A percentile compares a stretch with the other conserved stretches of the same genome.
Conservation (phyloP, 2,797 vertebrate genomes). For the Dendrocincla tyrannina region DNA sequence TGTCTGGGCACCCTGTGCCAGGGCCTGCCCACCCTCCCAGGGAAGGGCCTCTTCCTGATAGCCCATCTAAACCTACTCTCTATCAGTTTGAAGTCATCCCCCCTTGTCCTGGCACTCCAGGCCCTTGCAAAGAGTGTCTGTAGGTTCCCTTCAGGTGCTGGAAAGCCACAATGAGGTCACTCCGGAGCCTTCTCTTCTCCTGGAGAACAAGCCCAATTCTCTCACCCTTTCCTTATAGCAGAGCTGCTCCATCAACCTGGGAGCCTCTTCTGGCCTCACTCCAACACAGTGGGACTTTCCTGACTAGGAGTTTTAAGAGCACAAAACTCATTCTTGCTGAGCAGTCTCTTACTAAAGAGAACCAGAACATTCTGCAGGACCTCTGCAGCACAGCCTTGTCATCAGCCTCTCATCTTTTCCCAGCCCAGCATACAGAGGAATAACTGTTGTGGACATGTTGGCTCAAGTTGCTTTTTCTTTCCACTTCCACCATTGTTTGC, state of each 20-base stretch:
- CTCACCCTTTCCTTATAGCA: accelerated
- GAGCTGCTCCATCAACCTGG: background rate
- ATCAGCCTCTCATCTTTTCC: background rate
- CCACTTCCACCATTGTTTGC: background rate
- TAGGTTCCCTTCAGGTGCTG: background rate
- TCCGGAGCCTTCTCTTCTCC: background rate
- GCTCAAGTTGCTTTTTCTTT: background rate
- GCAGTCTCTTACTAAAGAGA: background rate
- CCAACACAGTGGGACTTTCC: background rate
- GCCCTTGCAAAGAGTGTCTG: accelerated
- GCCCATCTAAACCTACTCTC: too few relatives aligned
- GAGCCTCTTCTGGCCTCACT: too few relatives aligned
- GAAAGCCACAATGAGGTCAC: background rate
- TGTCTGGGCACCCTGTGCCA: background rate
- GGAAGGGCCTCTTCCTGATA: accelerated
- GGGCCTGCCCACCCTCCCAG: background rate
- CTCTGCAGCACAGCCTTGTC: background rate
- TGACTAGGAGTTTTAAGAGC: background rate
- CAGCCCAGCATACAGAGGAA: background rate
- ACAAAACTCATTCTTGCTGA: background rate
- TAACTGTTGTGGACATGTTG: background rate
- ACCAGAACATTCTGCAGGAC: background rate
- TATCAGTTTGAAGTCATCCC: background rate
- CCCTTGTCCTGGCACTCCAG: background rate
- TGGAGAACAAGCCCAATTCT: background rate